Evolutionary conservation across 2,888 invertebrate genomes (phyloP).

Genomic region (Calephelis perditalis): DNA sequence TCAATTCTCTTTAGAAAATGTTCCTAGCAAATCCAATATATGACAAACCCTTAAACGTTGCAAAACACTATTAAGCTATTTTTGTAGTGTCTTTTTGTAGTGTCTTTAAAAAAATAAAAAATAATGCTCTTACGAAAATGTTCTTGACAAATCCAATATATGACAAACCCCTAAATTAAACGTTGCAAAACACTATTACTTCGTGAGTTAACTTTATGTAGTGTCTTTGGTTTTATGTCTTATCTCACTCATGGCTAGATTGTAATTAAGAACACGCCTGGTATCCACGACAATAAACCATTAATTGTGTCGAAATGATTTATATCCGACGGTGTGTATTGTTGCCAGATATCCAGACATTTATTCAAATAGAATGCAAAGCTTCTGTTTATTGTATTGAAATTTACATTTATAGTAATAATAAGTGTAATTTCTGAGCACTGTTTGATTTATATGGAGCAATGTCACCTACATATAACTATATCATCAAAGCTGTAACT

Average conservation of each 20-base stretch:
- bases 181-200: not conserved
- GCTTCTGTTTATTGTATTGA: constrained; percentile 1
- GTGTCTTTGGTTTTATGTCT: constrained; percentile 24
- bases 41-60: not conserved
- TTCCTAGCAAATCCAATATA: too few relatives aligned
- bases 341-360: constrained; percentile 13
- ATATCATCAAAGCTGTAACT: too few relatives aligned
- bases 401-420: too few relatives aligned
- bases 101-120: not conserved
- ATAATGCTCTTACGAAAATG: too few relatives aligned
- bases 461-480: too few relatives aligned
- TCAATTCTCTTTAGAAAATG: too few relatives aligned
- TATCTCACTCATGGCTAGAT: constrained; percentile 41
- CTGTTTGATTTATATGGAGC: too few relatives aligned
- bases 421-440: too few relatives aligned
- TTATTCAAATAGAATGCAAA: constrained; percentile 8
- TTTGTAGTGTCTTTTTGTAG: not conserved
- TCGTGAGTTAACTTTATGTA: constrained; percentile 8
- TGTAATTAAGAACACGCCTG: constrained; percentile 51
- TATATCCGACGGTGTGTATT: constrained; percentile 33
- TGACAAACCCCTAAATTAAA: too few relatives aligned
- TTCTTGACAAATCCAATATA: too few relatives aligned
- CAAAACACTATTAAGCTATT: not conserved
- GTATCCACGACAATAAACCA: constrained; percentile 53
- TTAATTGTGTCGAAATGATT: constrained; percentile 61